Base-by-base conservation (phyloP, 2,888 invertebrate genomes). In the Drosophila monieri region DNA sequence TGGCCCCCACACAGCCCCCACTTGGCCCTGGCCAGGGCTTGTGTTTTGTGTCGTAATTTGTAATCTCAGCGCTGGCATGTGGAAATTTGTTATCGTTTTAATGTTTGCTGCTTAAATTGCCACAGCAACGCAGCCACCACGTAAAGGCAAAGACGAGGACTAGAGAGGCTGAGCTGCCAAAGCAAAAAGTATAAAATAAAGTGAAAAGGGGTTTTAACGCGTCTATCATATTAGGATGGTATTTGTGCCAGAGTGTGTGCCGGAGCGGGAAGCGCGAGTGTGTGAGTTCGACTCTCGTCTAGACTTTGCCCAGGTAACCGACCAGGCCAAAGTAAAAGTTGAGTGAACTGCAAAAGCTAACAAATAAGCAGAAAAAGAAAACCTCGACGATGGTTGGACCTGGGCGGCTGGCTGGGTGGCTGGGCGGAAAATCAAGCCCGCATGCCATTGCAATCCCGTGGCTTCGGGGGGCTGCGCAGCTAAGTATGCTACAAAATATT, bases 11-110 rank as follows among this genome's bases (percentile, higher is more conserved):
- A 27, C 9, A 27, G 8, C 12, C 21, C 41, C 27, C 65, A 21
- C 27, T 18, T 15, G 39, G 76, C 58, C 73, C 76, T 64, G 66
- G 72, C 80, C 75, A 75, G 46, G 69, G 85, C 69, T 69, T 80
- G 69, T 64, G 64, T 64, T 53, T 46, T 79, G 76, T 79, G 85
- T 76, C 79, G 79, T 79, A 80, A 85, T 79, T 79, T 79, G 79
- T 85, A 79, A 85, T 85, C 79, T 73, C 51, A 70, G 58, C 65
- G 62, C 65, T 56, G 67, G 59, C 81, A 78, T 51, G 68, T 69
- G 62, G 65, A 85, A 80, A 81, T 78, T 81, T 81, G 81, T 78
- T 76, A 80, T 78, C 85, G 76, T 81, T 85, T 78, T 85, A 64
- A 76, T 80, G 79, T 66, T 85, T 76, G 62, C 64, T 74, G 62